Conservation (phyloP, 2,113 vertebrate genomes). For the Antechinus stuartii region DNA sequence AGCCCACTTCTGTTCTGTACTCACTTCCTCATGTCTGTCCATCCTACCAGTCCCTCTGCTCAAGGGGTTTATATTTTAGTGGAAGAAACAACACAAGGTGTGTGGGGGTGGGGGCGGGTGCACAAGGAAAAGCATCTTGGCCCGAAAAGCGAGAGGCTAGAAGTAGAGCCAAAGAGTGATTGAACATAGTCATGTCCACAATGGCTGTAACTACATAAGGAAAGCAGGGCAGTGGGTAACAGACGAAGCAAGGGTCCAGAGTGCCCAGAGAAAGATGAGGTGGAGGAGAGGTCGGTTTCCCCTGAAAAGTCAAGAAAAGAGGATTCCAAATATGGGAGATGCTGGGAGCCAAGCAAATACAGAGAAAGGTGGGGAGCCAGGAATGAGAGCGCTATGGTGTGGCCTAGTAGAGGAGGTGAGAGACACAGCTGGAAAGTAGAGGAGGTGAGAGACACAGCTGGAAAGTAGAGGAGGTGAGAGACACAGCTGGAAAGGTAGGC, state of each 20-base stretch:
- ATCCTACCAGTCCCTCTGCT: neutral
- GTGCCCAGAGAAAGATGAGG: neutral
- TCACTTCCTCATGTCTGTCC: neutral
- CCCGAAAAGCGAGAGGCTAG: too few species aligned
- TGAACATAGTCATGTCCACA: neutral
- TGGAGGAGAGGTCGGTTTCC: too few species aligned
- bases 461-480: too few species aligned
- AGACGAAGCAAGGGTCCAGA: neutral
- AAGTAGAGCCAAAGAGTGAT: neutral
- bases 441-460: too few species aligned
- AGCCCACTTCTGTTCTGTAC: neutral
- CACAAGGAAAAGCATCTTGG: neutral
- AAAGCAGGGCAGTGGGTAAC: neutral
- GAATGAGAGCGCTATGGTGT: neutral
- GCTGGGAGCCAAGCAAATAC: too few species aligned
- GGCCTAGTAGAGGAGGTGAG: too few species aligned
- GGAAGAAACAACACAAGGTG: neutral
- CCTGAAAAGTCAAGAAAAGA: neutral
- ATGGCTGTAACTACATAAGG: neutral
- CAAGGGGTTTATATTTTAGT: neutral
- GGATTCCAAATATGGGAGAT: neutral
- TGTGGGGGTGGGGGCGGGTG: too few species aligned
- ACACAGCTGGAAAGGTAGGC: too few species aligned
- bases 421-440: too few species aligned
- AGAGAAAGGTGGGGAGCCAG: neutral